Evolutionary conservation across 2,888 invertebrate species (phyloP), one percentile per base, ranked within the genome.

Genomic region (Melanotus villosus): DNA sequence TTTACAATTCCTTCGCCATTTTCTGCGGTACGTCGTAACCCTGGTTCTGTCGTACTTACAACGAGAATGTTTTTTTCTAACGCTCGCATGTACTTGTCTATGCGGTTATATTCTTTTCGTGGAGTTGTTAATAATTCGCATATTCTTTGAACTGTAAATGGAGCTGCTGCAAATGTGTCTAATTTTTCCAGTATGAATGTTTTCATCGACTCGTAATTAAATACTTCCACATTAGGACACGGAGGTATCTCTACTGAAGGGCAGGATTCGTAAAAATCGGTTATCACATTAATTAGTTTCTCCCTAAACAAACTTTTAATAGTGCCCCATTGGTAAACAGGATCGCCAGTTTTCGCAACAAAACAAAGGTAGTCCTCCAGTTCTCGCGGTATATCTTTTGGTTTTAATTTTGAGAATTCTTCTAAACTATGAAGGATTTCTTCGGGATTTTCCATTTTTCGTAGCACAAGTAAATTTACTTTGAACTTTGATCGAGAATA

Each of bases 51-150:
- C 30, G 92, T 91, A 81, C 92, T 92, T 7, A 96, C 96, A 68
- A 96, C 96, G 77, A 96, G 85, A 76, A 96, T 94, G 79, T 95
- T 96, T 85, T 99, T 99, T 84, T 99, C 99, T 68, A 99, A 88
- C 0, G 98, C 99, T 68, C 98, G 88, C 93, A 99, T 94, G 83
- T 94, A 99, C 84, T 99, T 99, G 83, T 98, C 99, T 71, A 97
- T 93, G 71, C 97, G 90, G 81, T 94, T 95, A 84, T 99, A 99
- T 82, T 99, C 97, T 82, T 95, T 96, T 18, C 93, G 90, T 1
- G 99, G 98, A 75, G 92, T 91, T 2, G 95, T 94, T 1, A 99
- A 86, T 23, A 99, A 88, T 84, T 99, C 99, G 85, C 98, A 97
- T 71, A 99, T 90, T 76, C 99, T 89, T 84, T 98, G 98, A 73